A percentile compares a stretch with the other conserved stretches of the same genome.
Conservation (phyloP, 2,797 vertebrate species). For the Anabacerthia variegaticeps region DNA sequence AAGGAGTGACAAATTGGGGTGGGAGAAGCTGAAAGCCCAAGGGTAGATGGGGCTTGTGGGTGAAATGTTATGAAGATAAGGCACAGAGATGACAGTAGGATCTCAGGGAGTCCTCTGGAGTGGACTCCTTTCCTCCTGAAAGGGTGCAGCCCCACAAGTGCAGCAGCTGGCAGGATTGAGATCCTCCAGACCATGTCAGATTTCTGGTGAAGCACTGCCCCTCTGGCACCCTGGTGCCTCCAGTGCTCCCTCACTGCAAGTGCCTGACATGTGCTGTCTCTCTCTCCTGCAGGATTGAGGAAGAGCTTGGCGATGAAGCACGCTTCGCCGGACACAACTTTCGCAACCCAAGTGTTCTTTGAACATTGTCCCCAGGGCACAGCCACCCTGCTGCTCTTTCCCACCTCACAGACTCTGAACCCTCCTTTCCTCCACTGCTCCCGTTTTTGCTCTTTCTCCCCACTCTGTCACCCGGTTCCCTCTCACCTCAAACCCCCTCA, state of each 20-base stretch:
- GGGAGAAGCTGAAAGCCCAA: background rate
- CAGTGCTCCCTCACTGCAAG: background rate
- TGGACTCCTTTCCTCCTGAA: background rate
- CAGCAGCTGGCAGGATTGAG: background rate
- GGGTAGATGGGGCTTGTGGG: background rate
- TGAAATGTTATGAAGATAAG: background rate
- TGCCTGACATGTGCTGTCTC: background rate
- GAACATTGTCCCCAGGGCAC: constrained; percentile 57
- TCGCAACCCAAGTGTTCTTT: constrained; percentile 91
- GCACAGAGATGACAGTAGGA: background rate
- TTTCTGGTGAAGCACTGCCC: background rate
- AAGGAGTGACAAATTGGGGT: background rate
- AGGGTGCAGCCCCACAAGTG: background rate
- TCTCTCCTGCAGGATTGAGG: constrained; percentile 86
- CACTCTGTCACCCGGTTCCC: background rate
- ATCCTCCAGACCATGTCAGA: background rate
- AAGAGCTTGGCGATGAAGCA: constrained; percentile 91
- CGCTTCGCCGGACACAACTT: constrained; percentile 93
- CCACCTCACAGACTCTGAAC: constrained; percentile 66
- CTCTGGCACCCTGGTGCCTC: accelerated
- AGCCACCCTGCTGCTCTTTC: constrained; percentile 46
- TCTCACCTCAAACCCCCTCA: background rate
- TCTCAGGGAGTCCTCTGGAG: background rate
- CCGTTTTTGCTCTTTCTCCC: constrained; percentile 30
- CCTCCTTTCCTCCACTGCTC: constrained; percentile 11